These are phyloP conservation scores for Carcina quercana DNA, from an alignment of 2,888 invertebrate genomes.

Conservation along the genomic window DNA sequence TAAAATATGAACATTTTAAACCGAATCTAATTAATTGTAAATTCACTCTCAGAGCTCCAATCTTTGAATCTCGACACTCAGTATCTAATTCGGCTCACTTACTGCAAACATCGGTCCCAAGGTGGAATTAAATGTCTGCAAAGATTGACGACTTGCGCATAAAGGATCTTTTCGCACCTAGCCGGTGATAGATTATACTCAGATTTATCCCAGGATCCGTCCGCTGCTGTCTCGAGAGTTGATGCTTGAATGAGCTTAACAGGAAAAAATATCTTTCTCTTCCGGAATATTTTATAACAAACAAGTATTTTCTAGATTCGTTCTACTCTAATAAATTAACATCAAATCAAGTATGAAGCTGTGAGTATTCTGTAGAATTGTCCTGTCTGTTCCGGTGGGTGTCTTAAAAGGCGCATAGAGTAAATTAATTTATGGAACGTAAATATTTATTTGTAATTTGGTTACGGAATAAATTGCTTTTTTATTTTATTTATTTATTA, in stretches of 20 bases:
- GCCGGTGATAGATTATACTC: constrained; percentile 18
- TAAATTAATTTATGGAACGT: too few relatives aligned
- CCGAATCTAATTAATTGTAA: too few relatives aligned
- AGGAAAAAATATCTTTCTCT: not conserved
- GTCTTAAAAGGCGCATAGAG: too few relatives aligned
- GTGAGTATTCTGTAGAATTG: too few relatives aligned
- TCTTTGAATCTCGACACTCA: too few relatives aligned
- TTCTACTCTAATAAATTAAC: not conserved
- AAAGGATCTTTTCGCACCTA: constrained; percentile 23
- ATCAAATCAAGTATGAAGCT: not conserved
- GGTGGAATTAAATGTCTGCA: constrained; percentile 31
- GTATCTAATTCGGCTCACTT: constrained; percentile 14
- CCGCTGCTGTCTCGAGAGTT: constrained; percentile 9
- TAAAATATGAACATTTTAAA: too few relatives aligned
- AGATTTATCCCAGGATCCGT: constrained; percentile 10
- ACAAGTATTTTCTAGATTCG: not conserved
- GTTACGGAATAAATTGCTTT: too few relatives aligned
- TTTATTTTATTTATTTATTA: too few relatives aligned
- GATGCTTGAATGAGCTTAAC: constrained; percentile 3
- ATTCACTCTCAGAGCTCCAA: too few relatives aligned
- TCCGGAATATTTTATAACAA: not conserved
- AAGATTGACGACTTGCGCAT: constrained; percentile 30
- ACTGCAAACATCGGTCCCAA: constrained; percentile 16
- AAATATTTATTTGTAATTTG: too few relatives aligned
- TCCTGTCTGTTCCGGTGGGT: too few relatives aligned